Evolutionary conservation across 1,140 invertebrate species (phyloP).

Genomic region (Gerris buenoi): DNA sequence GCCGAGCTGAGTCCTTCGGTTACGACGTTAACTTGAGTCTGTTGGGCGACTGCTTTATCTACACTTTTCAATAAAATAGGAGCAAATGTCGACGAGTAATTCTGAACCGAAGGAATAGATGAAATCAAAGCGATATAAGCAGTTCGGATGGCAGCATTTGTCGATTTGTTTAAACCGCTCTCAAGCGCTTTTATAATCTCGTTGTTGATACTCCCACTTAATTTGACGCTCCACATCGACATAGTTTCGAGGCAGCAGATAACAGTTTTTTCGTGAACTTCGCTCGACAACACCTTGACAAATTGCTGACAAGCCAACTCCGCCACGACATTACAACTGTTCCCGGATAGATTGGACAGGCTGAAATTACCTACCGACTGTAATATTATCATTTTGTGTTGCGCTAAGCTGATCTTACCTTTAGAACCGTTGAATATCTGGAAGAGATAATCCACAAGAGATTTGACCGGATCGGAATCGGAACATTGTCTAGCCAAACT

Average conservation of each 20-base stretch:
- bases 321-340: constrained; percentile 42
- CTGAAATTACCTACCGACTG: constrained; percentile 67
- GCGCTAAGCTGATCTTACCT: constrained; percentile 76
- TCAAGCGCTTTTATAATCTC: constrained; percentile 57
- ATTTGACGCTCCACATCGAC: constrained; percentile 57
- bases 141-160: constrained; percentile 57
- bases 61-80: constrained; percentile 46
- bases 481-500: constrained; percentile 57
- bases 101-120: constrained; percentile 36
- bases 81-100: constrained; percentile 36
- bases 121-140: constrained; percentile 61
- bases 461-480: constrained; percentile 46
- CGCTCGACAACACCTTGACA: constrained; percentile 64
- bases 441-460: constrained; percentile 58
- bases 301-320: constrained; percentile 48
- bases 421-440: constrained; percentile 74
- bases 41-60: constrained; percentile 52
- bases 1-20: constrained; percentile 65
- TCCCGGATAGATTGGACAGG: constrained; percentile 47
- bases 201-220: constrained; percentile 48
- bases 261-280: constrained; percentile 84
- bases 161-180: constrained; percentile 65
- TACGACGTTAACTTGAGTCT: constrained; percentile 43
- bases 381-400: constrained; percentile 53
- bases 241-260: constrained; percentile 66